Evolutionary conservation across 2,888 invertebrate species (phyloP).

Genomic region (Erebia epiphron): DNA sequence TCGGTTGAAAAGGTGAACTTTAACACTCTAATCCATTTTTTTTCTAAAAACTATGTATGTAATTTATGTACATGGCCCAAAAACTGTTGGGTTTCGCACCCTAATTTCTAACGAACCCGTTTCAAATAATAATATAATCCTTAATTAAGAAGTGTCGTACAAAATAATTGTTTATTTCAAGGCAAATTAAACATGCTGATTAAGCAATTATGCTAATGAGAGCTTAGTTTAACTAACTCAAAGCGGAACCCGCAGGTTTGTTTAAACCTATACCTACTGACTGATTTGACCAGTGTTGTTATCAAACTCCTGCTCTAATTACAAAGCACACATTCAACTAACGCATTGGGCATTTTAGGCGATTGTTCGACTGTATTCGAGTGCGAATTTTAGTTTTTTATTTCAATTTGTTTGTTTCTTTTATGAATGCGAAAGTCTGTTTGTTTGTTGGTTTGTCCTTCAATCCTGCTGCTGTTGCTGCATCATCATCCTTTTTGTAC

Average conservation of each 20-base stretch:
- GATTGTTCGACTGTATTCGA: not conserved
- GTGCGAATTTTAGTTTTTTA: too few species aligned
- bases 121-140: not conserved
- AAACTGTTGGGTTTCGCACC: not conserved
- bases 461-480: too few species aligned
- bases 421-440: too few species aligned
- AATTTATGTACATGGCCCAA: too few species aligned
- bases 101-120: not conserved
- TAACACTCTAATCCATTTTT: too few species aligned
- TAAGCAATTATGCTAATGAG: conserved; percentile 80
- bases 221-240: conserved; percentile 74
- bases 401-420: too few species aligned
- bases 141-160: conserved; percentile 2
- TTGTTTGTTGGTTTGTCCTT: too few species aligned
- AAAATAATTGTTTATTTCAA: conserved; percentile 9
- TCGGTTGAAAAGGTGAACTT: too few species aligned
- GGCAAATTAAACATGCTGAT: conserved; percentile 63
- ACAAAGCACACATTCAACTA: not conserved
- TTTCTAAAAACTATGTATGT: too few species aligned
- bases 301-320: conserved; percentile 6
- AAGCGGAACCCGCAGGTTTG: conserved; percentile 62
- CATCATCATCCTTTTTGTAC: too few species aligned
- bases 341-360: not conserved
- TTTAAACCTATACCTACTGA: conserved; percentile 4
- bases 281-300: conserved; percentile 16